phyloP scores from a whole-genome alignment of 1,140 invertebrate species.

The Bombus superbus region DNA sequence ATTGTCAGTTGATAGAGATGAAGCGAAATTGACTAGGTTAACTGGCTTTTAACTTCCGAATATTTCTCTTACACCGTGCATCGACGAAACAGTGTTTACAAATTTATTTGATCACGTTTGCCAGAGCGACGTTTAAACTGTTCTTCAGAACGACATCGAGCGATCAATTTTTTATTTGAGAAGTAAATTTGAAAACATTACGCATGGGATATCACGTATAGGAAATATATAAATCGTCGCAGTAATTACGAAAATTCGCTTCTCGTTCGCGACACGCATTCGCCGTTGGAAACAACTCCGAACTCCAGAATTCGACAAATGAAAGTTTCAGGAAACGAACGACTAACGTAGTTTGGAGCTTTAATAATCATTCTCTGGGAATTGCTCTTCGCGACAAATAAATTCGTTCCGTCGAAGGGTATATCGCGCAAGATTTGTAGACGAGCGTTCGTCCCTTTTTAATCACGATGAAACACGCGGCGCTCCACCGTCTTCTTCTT shows the following conservation, averaged over 20 bases:
- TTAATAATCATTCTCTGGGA: background rate
- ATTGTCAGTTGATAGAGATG: background rate
- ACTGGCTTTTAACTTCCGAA: background rate
- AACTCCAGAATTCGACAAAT: no score
- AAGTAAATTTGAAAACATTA: no score
- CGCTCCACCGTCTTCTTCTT: background rate
- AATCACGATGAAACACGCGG: constrained; percentile 24
- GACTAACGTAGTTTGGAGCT: background rate
- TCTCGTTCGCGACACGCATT: no score
- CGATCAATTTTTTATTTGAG: no score
- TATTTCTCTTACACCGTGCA: background rate
- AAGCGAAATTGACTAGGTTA: background rate
- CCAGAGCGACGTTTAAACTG: background rate
- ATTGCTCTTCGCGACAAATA: constrained; percentile 2
- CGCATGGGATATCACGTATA: no score
- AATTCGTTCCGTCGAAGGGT: constrained; percentile 22
- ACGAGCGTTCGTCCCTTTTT: constrained; percentile 29
- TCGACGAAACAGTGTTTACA: background rate
- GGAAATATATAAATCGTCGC: no score
- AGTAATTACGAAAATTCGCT: no score
- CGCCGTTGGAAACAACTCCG: no score
- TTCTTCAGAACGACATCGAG: no score
- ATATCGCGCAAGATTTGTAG: constrained; percentile 25
- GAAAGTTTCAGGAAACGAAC: no score
- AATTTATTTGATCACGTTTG: background rate